Evolutionary conservation across 2,797 vertebrate genomes (phyloP).

Genomic region (Myotis findleyi): DNA sequence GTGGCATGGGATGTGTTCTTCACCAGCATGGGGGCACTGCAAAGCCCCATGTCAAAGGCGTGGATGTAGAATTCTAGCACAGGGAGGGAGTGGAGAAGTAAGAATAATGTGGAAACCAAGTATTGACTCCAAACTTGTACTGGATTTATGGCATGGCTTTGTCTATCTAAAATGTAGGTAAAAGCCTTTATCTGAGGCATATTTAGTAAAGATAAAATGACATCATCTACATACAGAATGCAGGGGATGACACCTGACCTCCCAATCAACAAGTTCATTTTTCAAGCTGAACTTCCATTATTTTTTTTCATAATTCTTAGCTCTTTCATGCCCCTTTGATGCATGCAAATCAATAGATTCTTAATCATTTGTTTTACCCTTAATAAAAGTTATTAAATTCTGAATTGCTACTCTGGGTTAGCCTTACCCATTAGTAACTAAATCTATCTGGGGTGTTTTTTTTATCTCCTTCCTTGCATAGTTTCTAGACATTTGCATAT

Average conservation of each 20-base stretch:
- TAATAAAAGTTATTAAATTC: conserved; percentile 10
- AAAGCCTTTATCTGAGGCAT: background rate
- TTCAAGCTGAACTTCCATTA: background rate
- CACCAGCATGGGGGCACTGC: background rate
- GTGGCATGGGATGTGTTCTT: background rate
- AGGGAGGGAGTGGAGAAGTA: background rate
- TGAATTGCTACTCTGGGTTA: background rate
- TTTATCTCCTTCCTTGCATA: background rate
- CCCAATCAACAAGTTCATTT: background rate
- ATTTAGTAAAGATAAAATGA: background rate
- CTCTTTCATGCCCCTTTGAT: background rate
- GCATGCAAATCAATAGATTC: background rate
- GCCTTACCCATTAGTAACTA: background rate
- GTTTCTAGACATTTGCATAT: background rate
- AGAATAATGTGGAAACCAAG: background rate
- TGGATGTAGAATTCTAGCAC: background rate
- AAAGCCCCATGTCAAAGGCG: background rate
- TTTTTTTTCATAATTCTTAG: background rate
- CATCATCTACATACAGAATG: background rate
- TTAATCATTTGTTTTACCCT: background rate
- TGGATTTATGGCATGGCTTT: background rate
- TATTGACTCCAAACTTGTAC: background rate
- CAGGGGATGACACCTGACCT: background rate
- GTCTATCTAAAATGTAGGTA: background rate
- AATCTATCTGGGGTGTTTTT: background rate